These are phyloP conservation scores for Leptoteleia sp. DNA, from an alignment of 1,140 invertebrate genomes.

Conservation along the genomic window DNA sequence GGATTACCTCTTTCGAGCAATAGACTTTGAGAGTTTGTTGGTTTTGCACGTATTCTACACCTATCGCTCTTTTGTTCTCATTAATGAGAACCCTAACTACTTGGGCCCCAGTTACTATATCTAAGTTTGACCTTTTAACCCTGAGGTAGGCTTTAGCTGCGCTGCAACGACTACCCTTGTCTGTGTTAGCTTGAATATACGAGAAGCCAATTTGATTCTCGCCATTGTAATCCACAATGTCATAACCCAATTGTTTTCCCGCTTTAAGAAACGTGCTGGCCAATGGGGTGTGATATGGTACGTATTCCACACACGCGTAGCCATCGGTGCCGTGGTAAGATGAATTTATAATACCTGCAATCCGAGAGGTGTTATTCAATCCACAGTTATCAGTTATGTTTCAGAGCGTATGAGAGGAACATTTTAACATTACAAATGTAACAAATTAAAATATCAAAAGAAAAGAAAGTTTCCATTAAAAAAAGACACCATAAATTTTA, in stretches of 20 bases:
- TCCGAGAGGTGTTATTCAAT: slow-evolving; percentile 19
- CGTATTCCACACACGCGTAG: slow-evolving; percentile 76
- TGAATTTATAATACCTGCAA: slow-evolving; percentile 73
- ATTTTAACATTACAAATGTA: too few species aligned
- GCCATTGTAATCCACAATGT: slow-evolving; percentile 82
- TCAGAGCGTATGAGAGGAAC: too few species aligned
- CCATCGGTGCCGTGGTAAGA: slow-evolving; percentile 80
- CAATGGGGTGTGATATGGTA: slow-evolving; percentile 77
- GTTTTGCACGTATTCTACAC: slow-evolving; percentile 83
- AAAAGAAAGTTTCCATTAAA: too few species aligned
- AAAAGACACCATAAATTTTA: too few species aligned
- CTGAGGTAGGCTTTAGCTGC: slow-evolving; percentile 84
- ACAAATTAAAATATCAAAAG: too few species aligned
- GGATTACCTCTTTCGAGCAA: slow-evolving; percentile 85
- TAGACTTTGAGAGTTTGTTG: slow-evolving; percentile 77
- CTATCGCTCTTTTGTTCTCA: slow-evolving; percentile 80
- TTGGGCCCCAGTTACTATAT: slow-evolving; percentile 84
- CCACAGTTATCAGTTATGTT: too few species aligned
- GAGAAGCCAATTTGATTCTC: slow-evolving; percentile 82
- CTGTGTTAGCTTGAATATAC: slow-evolving; percentile 85
- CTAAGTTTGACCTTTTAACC: slow-evolving; percentile 85
- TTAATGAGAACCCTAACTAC: slow-evolving; percentile 84
- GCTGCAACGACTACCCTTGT: slow-evolving; percentile 84
- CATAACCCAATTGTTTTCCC: slow-evolving; percentile 81
- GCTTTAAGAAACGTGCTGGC: slow-evolving; percentile 82